These are phyloP conservation scores for Eulithis prunata DNA, from an alignment of 2,888 invertebrate species.

Conservation along the genomic window DNA sequence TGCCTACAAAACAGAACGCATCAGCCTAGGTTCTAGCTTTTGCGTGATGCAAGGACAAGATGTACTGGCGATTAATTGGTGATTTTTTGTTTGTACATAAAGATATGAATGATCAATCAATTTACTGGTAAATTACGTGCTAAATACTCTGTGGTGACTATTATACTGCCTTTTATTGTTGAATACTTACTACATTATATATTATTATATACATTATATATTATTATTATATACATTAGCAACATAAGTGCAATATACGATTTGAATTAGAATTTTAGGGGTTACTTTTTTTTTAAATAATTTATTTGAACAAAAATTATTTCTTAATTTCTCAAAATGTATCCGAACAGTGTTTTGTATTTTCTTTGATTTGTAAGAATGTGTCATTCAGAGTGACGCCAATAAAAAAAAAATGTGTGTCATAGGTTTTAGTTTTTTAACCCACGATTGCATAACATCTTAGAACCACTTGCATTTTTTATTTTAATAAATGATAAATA, in stretches of 20 bases:
- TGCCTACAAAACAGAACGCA: constrained; percentile 15
- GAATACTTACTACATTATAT: not conserved
- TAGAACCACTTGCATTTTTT: too few relatives aligned
- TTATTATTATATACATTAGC: too few relatives aligned
- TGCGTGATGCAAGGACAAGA: constrained; percentile 49
- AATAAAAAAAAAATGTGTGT: too few relatives aligned
- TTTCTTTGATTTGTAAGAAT: not conserved
- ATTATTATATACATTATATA: too few relatives aligned
- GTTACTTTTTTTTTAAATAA: too few relatives aligned
- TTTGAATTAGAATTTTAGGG: too few relatives aligned
- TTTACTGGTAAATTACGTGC: constrained; percentile 10
- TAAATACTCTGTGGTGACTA: constrained; percentile 2
- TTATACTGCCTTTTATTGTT: constrained; percentile 1
- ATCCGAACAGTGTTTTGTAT: constrained; percentile 11
- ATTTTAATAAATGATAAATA: too few relatives aligned
- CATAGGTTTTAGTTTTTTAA: too few relatives aligned
- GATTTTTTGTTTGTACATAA: constrained; percentile 41
- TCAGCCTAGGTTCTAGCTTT: constrained; percentile 24
- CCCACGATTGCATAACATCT: too few relatives aligned
- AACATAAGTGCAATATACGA: too few relatives aligned
- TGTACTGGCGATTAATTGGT: constrained; percentile 38
- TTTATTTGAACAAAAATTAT: too few relatives aligned
- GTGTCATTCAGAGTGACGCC: too few relatives aligned
- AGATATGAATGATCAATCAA: constrained; percentile 22
- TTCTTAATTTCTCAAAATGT: not conserved